Base-by-base conservation (phyloP, 2,888 invertebrate genomes). In the Pandemis cinnamomeana region DNA sequence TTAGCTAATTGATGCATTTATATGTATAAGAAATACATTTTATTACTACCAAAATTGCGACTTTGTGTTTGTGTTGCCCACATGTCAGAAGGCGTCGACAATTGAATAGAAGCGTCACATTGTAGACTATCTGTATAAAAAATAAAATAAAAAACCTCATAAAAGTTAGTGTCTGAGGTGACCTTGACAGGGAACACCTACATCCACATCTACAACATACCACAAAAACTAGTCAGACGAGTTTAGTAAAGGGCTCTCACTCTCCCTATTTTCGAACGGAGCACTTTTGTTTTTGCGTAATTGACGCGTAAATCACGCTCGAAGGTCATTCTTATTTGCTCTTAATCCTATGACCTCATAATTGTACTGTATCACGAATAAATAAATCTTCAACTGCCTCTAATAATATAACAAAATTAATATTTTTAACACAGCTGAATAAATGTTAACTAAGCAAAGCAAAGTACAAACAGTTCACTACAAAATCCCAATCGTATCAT, bases 231-330 rank as follows among this genome's bases (percentile, higher is more conserved):
- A 79, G 89, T 83, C 76, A 67, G 67, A 85, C 89, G 71, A 81
- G 90, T 88, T 88, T 83, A 82, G 77, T 81, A 82, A 86, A 89
- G 87, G 87, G 86, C 82, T 84, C 77, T 77, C 77, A 78, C 79
- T 83, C 81, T 82, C 80, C 82, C 72, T 79, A 77, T 75, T 70
- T 63, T 71, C 69, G 71, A 69, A 66, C 20, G 41, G 36, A 69
- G 46, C 46, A 51, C 60, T 61, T 70, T 73, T 73, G 73, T 69
- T 64, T 36, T 73, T 48, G 69, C 36, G 66, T 73, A 73, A 64
- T 69, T 75, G 67, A 73, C 71, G 68, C 46, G 62, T 68, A 71
- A 67, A 69, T 77, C 71, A 71, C 60, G 44, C 60, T 58, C 64
- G 36, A 20, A 58, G 62, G 48, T 60, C 71, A 72, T 68, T 46